Percentiles rank a stretch among this genome's conserved stretches.
phyloP scores from a whole-genome alignment of 92 coral and sea anemone species.

The Galaxea fascicularis region DNA sequence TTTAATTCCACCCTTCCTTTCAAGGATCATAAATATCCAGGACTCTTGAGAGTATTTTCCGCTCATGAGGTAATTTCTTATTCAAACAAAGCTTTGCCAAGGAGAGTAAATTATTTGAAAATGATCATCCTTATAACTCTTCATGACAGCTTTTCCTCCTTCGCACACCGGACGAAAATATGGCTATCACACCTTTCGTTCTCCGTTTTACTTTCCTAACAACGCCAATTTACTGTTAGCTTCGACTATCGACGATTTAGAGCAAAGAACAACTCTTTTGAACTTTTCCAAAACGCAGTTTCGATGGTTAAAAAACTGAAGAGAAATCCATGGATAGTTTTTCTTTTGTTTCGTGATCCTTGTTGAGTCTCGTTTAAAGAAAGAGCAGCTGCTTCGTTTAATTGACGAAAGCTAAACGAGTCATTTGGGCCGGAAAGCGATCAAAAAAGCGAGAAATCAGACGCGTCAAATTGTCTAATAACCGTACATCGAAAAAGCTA shows the following conservation, averaged over 20 bases:
- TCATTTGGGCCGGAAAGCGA: constrained; percentile 71
- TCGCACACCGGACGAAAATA: not conserved
- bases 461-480: constrained; percentile 49
- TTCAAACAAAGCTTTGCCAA: constrained; percentile 16
- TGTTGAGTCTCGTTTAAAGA: constrained; percentile 26
- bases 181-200: no score
- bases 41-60: constrained; percentile 15
- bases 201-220: no score
- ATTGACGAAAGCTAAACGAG: constrained; percentile 65
- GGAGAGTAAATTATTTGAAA: not conserved
- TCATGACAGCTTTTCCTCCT: not conserved
- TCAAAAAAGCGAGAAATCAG: constrained; percentile 30
- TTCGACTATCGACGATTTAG: no score
- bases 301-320: not conserved
- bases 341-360: constrained; percentile 29
- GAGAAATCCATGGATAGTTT: not conserved
- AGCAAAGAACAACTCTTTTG: no score
- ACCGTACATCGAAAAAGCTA: constrained; percentile 40
- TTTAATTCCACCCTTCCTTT: constrained; percentile 33
- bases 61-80: constrained; percentile 42
- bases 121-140: constrained; percentile 32
- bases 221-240: no score
- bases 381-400: constrained; percentile 59
- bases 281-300: not conserved
- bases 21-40: constrained; percentile 28